These are phyloP conservation scores for Poeciliopsis occidentalis DNA, from an alignment of 2,113 vertebrate species.

Conservation along the genomic window DNA sequence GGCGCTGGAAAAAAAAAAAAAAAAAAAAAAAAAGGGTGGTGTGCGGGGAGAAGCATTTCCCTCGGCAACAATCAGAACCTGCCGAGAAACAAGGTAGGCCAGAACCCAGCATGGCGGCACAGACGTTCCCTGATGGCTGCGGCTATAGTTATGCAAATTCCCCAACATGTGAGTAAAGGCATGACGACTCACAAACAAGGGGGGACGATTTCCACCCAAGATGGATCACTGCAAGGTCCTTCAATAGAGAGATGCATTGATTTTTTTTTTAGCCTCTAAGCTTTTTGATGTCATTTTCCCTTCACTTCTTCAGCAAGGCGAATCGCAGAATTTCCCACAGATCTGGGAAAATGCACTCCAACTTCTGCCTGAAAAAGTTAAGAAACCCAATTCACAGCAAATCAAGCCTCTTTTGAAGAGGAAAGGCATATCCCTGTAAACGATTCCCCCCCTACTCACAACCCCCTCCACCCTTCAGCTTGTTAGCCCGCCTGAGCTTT, in stretches of 20 bases:
- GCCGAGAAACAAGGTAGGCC: slow-evolving; percentile 25
- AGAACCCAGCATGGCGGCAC: slow-evolving; percentile 30
- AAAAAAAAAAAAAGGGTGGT: no score
- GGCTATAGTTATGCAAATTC: slow-evolving; percentile 52
- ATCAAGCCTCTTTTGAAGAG: slow-evolving; percentile 65
- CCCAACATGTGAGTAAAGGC: slow-evolving; percentile 31
- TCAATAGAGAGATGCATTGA: slow-evolving; percentile 43
- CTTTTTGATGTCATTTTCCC: slow-evolving; percentile 46
- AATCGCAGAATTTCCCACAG: slow-evolving; percentile 49
- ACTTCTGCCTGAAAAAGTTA: slow-evolving; percentile 45
- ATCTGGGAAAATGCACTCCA: slow-evolving; percentile 41
- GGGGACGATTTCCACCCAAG: slow-evolving; percentile 29
- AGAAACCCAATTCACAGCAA: slow-evolving; percentile 56
- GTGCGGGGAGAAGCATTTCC: slow-evolving; percentile 22
- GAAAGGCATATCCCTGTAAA: slow-evolving; percentile 33
- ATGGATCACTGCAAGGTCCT: slow-evolving; percentile 33
- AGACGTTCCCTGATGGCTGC: slow-evolving; percentile 42
- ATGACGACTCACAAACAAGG: slow-evolving; percentile 48
- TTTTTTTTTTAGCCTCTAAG: slow-evolving; percentile 44
- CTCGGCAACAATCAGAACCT: slow-evolving; percentile 8
- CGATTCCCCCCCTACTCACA: background rate
- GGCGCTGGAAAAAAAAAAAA: background rate
- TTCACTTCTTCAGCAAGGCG: slow-evolving; percentile 31
- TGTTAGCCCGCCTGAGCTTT: slow-evolving; percentile 57
- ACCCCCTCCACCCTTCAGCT: slow-evolving; percentile 12